These are phyloP conservation scores for Stegostoma tigrinum DNA, from an alignment of 2,113 vertebrate genomes.

Conservation along the genomic window DNA sequence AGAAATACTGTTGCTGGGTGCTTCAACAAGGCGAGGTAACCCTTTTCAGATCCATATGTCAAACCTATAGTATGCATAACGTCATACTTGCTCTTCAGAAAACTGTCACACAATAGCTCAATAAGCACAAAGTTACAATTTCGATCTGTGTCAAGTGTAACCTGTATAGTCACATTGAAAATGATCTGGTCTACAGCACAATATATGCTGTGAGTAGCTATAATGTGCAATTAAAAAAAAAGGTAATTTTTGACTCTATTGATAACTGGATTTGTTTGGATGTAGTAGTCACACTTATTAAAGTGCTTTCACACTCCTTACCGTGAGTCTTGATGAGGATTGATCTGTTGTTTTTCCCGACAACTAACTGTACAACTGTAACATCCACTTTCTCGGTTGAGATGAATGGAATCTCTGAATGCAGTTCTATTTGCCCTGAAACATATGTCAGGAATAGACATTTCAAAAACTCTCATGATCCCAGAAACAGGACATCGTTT, in stretches of 20 bases:
- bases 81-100: not conserved
- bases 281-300: not conserved
- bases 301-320: constrained; percentile 39
- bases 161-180: not conserved
- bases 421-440: constrained; percentile 52
- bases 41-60: not conserved
- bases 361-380: constrained; percentile 32
- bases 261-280: not conserved
- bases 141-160: not conserved
- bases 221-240: not conserved
- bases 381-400: constrained; percentile 44
- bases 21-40: not conserved
- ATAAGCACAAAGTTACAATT: not conserved
- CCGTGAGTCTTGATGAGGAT: constrained; percentile 48
- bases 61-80: not conserved
- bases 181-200: not conserved
- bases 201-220: not conserved
- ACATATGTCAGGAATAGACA: not conserved
- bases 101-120: not conserved
- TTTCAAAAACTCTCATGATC: not conserved
- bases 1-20: not conserved
- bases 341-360: not conserved
- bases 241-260: not conserved
- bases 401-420: constrained; percentile 41
- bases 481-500: not conserved